phyloP scores from a whole-genome alignment of 2,888 invertebrate genomes.

The Myopa testacea region DNA sequence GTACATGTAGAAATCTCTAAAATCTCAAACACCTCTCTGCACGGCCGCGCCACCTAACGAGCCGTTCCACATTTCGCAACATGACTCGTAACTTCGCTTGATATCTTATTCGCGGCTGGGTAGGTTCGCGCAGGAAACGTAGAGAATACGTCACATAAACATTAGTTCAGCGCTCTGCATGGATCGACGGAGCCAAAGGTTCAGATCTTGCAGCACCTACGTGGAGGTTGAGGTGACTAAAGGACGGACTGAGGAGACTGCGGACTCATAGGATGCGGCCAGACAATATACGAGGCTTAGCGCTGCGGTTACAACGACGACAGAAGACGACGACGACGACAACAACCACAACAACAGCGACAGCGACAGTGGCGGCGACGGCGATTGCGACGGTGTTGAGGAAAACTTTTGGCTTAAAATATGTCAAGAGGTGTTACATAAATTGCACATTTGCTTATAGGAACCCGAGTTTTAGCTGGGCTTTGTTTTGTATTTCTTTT shows the following conservation, averaged over 20 bases:
- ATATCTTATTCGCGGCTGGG: conserved; percentile 51
- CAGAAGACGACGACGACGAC: conserved; percentile 10
- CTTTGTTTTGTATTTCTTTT: background rate
- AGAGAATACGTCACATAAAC: conserved; percentile 54
- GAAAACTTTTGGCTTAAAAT: conserved; percentile 50
- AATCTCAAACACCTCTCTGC: too few relatives aligned
- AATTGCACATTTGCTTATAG: conserved; percentile 45
- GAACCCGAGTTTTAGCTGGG: background rate
- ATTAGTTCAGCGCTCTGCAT: conserved; percentile 52
- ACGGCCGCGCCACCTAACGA: background rate
- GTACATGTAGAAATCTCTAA: too few relatives aligned
- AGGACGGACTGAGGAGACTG: background rate
- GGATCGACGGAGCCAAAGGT: conserved; percentile 10
- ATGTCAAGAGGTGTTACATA: conserved; percentile 53
- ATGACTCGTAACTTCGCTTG: conserved; percentile 53
- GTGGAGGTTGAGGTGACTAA: background rate
- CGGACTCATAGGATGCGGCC: background rate
- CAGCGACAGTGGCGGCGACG: background rate
- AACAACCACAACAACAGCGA: conserved; percentile 28
- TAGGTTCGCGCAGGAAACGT: conserved; percentile 32
- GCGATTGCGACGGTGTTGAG: conserved; percentile 13
- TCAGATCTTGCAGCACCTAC: conserved; percentile 7
- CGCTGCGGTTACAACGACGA: background rate
- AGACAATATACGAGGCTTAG: conserved; percentile 5
- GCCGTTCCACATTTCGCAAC: conserved; percentile 48